Evolutionary conservation across 2,888 invertebrate species (phyloP).

Genomic region (Amphipoea lucens): DNA sequence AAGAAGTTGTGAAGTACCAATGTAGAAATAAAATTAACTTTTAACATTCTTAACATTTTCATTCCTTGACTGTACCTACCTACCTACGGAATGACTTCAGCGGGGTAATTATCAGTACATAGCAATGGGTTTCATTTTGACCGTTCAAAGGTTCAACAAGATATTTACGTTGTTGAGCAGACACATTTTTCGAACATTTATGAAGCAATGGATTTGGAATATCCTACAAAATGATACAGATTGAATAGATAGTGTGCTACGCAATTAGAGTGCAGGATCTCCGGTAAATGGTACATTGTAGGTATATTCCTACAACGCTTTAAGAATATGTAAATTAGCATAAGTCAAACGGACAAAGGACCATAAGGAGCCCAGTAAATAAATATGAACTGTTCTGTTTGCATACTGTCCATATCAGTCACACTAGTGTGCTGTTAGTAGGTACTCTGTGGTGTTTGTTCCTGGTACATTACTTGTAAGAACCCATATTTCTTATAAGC

Average conservation of each 20-base stretch:
- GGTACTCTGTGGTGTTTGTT: slow-evolving; percentile 65
- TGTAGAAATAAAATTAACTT: not conserved
- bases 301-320: not conserved
- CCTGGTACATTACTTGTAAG: slow-evolving; percentile 62
- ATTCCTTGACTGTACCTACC: not conserved
- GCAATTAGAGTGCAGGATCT: too few relatives aligned
- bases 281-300: not conserved
- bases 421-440: slow-evolving; percentile 10
- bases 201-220: too few relatives aligned
- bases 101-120: too few relatives aligned
- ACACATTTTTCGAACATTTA: too few relatives aligned
- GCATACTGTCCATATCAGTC: slow-evolving; percentile 34
- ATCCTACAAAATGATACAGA: too few relatives aligned
- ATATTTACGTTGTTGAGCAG: too few relatives aligned
- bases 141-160: too few relatives aligned
- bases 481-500: slow-evolving; percentile 12
- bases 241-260: too few relatives aligned
- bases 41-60: too few relatives aligned
- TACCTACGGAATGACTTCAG: not conserved
- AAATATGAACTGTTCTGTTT: slow-evolving; percentile 37
- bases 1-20: not conserved
- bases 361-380: slow-evolving; percentile 24
- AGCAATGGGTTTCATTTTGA: too few relatives aligned
- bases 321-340: slow-evolving; percentile 17
- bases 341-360: slow-evolving; percentile 26